Evolutionary conservation across 2,797 vertebrate genomes (phyloP).

Genomic region (Botia kubotai): DNA sequence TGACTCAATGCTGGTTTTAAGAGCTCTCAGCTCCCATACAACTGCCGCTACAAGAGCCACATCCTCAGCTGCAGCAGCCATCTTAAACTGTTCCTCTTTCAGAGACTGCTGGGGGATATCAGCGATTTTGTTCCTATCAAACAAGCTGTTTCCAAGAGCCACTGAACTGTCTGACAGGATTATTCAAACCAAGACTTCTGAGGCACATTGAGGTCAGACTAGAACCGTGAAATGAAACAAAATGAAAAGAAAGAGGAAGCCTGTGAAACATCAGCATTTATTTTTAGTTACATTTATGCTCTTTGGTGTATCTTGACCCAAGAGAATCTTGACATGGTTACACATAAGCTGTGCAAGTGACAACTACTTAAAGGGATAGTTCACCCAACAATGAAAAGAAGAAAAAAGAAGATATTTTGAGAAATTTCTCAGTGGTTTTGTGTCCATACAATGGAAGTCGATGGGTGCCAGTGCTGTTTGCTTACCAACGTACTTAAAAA

Average conservation of each 20-base stretch:
- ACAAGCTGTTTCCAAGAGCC: neutral
- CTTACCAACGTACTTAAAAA: no score
- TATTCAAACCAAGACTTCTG: neutral
- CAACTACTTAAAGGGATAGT: neutral
- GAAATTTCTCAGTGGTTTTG: no score
- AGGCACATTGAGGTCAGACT: slow-evolving; percentile 7
- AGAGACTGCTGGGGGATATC: neutral
- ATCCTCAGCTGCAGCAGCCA: slow-evolving; percentile 2
- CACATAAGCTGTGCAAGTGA: no score
- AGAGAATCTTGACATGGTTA: no score
- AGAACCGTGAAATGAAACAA: neutral
- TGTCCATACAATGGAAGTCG: no score
- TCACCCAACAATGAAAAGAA: no score
- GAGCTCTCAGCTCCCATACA: slow-evolving; percentile 5
- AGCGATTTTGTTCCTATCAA: neutral
- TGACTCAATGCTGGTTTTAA: slow-evolving; percentile 12
- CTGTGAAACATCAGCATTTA: neutral
- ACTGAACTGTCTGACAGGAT: neutral
- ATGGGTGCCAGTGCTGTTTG: no score
- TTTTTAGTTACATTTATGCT: neutral
- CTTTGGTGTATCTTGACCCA: no score
- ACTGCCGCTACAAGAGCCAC: slow-evolving; percentile 1
- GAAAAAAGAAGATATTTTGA: no score
- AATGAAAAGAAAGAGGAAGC: neutral
- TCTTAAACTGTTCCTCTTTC: slow-evolving; percentile 8